Evolutionary conservation across 1,140 invertebrate species (phyloP), one percentile per base, ranked within the genome.

Genomic region (Eupristina koningsbergeri): DNA sequence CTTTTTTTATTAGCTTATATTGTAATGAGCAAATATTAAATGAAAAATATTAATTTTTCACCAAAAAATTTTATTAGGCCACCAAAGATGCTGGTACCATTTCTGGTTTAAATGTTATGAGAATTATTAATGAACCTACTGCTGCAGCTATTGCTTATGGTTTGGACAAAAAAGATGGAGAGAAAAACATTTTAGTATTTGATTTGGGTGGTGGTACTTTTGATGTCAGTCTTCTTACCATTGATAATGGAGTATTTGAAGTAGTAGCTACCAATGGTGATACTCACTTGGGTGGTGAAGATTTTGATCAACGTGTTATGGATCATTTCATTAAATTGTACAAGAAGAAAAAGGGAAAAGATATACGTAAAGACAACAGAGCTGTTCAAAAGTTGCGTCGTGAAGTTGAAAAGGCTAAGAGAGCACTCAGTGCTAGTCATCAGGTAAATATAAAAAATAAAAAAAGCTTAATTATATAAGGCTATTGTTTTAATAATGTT

Each of bases 71-170:
- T n/a, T n/a, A 83, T 80, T 73, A 99, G 93, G 98, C 98, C 5
- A 99, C 98, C 41, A 99, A 99, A 89, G 95, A 97, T 91, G 96
- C 97, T 84, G 96, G 97, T 87, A 95, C 94, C 22, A 97, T 97
- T 87, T 97, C 98, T 86, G 98, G 98, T 86, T 94, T 99, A 67
- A 96, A 97, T 87, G 98, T 99, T 3, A 98, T 99, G 97, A 96
- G 99, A 93, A 99, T 99, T 88, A 99, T 99, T 90, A 99, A 99
- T 91, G 99, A 99, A 92, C 99, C 99, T n/a, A 99, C 99, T 45
- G 99, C 99, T 9, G 99, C 99, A 79, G 99, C 99, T 84, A 99
- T 99, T 93, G 99, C 99, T 84, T 99, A 99, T 89, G 99, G 99
- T 93, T 94, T 99, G 85, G 99, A 99, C 93, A 99, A 99, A 93